Evolutionary conservation across 2,113 vertebrate genomes (phyloP).

Genomic region (Hydrochoerus hydrochaeris): DNA sequence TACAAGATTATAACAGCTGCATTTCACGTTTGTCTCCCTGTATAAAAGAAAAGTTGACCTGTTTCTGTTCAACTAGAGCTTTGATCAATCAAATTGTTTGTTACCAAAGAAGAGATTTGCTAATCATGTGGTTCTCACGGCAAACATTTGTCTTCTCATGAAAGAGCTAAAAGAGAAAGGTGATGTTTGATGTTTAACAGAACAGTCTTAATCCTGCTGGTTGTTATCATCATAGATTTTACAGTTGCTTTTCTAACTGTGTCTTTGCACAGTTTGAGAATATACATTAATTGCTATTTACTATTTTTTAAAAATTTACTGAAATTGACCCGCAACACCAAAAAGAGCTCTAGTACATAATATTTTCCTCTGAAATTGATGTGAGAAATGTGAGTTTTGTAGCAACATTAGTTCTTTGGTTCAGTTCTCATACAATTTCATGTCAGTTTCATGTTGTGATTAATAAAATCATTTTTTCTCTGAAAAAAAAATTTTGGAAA

Average conservation of each 20-base stretch:
- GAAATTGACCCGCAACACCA: slow-evolving; percentile 10
- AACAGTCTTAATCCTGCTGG: background rate
- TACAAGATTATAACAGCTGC: background rate
- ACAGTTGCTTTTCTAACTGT: slow-evolving; percentile 42
- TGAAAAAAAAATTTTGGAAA: no score
- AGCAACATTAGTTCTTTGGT: slow-evolving; percentile 43
- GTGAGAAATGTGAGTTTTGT: slow-evolving; percentile 66
- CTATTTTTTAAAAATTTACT: slow-evolving; percentile 39
- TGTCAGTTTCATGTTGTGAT: slow-evolving; percentile 67
- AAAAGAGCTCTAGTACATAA: slow-evolving; percentile 47
- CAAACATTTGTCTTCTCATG: no score
- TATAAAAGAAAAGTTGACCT: background rate
- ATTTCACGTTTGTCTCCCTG: background rate
- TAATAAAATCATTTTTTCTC: slow-evolving; percentile 77
- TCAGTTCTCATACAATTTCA: background rate
- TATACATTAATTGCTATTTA: slow-evolving; percentile 41
- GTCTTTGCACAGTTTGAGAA: slow-evolving; percentile 32
- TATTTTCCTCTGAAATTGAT: slow-evolving; percentile 63
- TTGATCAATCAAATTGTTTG: background rate
- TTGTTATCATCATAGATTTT: background rate
- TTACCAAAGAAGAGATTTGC: background rate
- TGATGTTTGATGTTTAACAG: background rate
- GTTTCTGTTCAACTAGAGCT: no score
- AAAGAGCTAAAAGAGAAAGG: background rate
- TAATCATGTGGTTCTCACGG: background rate